Conservation (phyloP, 1,140 invertebrate genomes). For the Drusus annulatus region DNA sequence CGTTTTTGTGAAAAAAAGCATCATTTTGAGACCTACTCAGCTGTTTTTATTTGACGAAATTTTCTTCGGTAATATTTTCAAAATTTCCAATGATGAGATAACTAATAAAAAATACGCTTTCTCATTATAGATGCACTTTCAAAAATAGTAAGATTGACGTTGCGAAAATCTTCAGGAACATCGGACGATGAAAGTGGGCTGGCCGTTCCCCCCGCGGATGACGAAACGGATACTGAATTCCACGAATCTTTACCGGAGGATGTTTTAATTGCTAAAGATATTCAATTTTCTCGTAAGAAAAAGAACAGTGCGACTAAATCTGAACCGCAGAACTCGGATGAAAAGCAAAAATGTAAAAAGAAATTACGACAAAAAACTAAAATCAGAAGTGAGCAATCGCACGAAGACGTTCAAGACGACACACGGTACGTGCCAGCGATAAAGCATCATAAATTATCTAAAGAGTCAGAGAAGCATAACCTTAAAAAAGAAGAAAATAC, state of each 20-base stretch:
- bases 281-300: constrained; percentile 59
- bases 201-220: constrained; percentile 67
- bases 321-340: constrained; percentile 15
- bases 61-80: background rate
- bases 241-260: constrained; percentile 78
- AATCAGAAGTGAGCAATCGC: background rate
- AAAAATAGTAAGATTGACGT: constrained; percentile 75
- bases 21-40: too few species aligned
- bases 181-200: constrained; percentile 70
- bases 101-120: background rate
- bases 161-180: constrained; percentile 72
- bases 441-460: constrained; percentile 61
- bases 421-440: too few species aligned
- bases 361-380: constrained; percentile 4
- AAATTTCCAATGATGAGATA: too few species aligned
- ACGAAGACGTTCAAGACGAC: constrained; percentile 50
- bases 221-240: constrained; percentile 77
- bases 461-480: background rate
- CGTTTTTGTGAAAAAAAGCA: too few species aligned
- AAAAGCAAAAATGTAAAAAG: constrained; percentile 29
- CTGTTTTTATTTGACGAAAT: too few species aligned
- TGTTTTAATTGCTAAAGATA: constrained; percentile 67
- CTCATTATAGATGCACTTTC: constrained; percentile 71
- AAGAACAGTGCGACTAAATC: constrained; percentile 4
- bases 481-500: background rate